Percentiles rank a stretch among this genome's conserved stretches.
phyloP scores from a whole-genome alignment of 2,888 invertebrate genomes.

The Metallyticus violacea region DNA sequence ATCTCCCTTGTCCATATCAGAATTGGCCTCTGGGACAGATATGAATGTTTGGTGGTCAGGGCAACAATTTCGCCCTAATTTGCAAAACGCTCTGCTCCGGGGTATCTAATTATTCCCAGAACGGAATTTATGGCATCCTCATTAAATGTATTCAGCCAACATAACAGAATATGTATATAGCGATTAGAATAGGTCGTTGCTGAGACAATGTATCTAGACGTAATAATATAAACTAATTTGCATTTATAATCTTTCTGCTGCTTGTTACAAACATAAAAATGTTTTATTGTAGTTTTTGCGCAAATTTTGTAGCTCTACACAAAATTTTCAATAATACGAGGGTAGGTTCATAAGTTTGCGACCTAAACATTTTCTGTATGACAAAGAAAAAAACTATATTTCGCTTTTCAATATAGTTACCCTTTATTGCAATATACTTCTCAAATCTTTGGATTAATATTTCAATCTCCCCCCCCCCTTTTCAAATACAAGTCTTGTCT shows the following conservation, averaged over 20 bases:
- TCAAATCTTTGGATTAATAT: no score
- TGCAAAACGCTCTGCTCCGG: background rate
- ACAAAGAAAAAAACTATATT: no score
- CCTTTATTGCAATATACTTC: no score
- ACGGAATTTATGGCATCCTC: background rate
- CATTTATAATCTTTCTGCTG: background rate
- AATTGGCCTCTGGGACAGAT: background rate
- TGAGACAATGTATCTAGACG: background rate
- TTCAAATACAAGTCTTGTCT: no score
- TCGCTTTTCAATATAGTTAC: no score
- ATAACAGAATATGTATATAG: background rate
- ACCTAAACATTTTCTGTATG: no score
- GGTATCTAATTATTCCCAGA: background rate
- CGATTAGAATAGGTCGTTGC: background rate
- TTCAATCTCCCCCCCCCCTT: no score
- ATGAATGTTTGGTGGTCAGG: background rate
- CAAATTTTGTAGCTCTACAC: no score
- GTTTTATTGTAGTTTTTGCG: no score
- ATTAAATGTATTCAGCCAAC: background rate
- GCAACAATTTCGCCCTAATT: background rate
- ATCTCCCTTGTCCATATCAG: background rate
- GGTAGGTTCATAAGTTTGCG: no score
- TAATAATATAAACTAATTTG: background rate
- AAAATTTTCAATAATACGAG: no score
- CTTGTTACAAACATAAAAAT: no score